phyloP scores from a whole-genome alignment of 2,113 vertebrate species.

The Pomatostomus ruficeps region DNA sequence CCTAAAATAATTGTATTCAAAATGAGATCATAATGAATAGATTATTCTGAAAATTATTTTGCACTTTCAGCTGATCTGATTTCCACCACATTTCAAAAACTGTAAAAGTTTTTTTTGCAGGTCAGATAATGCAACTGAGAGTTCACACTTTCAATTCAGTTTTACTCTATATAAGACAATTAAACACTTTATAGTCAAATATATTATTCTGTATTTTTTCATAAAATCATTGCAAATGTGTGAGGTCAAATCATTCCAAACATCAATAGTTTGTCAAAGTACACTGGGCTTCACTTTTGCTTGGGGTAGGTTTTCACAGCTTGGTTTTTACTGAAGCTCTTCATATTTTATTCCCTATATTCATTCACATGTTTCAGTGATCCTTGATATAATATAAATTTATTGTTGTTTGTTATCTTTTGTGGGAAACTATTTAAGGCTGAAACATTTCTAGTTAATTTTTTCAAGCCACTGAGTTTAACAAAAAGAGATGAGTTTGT shows the following conservation, averaged over 20 bases:
- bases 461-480: neutral
- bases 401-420: neutral
- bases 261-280: neutral
- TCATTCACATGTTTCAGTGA: neutral
- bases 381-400: neutral
- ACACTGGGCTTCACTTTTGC: neutral
- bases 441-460: constrained; percentile 9
- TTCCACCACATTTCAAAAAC: neutral
- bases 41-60: neutral
- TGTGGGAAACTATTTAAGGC: neutral
- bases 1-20: neutral
- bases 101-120: neutral
- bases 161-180: neutral
- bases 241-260: neutral
- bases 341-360: neutral
- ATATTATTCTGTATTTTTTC: neutral
- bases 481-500: neutral
- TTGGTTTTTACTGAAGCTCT: neutral
- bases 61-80: neutral
- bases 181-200: neutral
- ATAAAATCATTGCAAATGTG: neutral
- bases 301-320: neutral
- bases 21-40: neutral
- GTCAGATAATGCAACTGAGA: neutral
- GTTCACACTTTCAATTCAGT: neutral